A percentile compares a stretch with the other conserved stretches of the same genome.
Conservation (phyloP, 2,113 vertebrate genomes). For the Epinephelus moara region DNA sequence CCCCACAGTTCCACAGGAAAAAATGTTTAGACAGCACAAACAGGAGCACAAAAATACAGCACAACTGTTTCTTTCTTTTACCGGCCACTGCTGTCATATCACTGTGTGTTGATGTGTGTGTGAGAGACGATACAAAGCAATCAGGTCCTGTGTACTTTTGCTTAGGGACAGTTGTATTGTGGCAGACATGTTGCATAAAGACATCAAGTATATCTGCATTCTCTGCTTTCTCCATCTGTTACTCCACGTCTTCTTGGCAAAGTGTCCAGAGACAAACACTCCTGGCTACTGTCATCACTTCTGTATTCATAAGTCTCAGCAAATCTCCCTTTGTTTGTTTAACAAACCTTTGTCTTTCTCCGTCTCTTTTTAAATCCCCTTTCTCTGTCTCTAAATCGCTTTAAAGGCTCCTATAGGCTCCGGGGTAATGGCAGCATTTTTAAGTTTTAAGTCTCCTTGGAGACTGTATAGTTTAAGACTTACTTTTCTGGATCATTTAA, state of each 20-base stretch:
- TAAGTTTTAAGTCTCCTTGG: not conserved
- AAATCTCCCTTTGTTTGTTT: not conserved
- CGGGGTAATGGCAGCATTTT: not conserved
- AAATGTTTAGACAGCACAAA: slow-evolving; percentile 8
- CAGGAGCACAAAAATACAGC: not conserved
- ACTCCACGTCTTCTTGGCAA: slow-evolving; percentile 6
- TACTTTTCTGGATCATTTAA: slow-evolving; percentile 6
- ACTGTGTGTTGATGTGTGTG: not conserved
- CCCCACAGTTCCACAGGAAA: not conserved
- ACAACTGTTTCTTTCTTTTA: not conserved
- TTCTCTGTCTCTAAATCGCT: not conserved
- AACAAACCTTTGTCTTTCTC: not conserved
- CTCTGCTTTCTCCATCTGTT: slow-evolving; percentile 2
- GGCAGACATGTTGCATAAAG: not conserved
- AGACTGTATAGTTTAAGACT: not conserved
- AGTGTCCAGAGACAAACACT: slow-evolving; percentile 18
- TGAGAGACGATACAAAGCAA: slow-evolving; percentile 11
- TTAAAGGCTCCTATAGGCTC: not conserved
- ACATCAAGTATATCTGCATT: not conserved
- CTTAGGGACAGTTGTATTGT: not conserved
- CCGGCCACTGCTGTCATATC: not conserved
- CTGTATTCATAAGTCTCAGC: slow-evolving; percentile 1
- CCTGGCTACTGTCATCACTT: slow-evolving; percentile 8
- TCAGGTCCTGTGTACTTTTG: not conserved
- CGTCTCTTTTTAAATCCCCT: not conserved